Base-by-base conservation (phyloP, 1,140 invertebrate species). In the Propsilocerus akamusi region DNA sequence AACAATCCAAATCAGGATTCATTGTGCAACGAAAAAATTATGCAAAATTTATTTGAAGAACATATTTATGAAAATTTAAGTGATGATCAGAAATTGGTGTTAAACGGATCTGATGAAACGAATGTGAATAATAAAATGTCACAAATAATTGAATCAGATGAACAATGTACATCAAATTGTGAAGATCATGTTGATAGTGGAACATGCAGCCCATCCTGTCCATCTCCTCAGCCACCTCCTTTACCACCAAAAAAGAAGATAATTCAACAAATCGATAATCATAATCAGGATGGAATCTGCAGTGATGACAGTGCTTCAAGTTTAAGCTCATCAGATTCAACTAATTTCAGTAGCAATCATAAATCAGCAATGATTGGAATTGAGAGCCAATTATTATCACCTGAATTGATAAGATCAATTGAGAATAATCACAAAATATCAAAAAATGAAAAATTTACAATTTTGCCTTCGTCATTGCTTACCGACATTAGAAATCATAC, bases 161-260 rank as follows among this genome's bases (percentile, higher is more conserved):
- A 3, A 8, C 2, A 30, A 30, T 30, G 14, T 5, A 20, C 3
- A 41, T 41, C n/a, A 30, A 76, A 74, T 56, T 8, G 12, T n/a
- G 72, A 70, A 51, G 83, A 85, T 52, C 84, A 81, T 0, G 55
- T 85, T 51, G 84, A 87, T 66, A 86, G 83, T 49, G 84, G 83
- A 14, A 86, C 83, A 7, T 83, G 83, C 64, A 86, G 81, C 58
- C 28, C 14, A 11, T 50, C 2, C 3, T 49, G 34, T 23, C 4
- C 34, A 14, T 28, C 47, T 3, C 14, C 34, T n/a, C 81, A 80
- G 8, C 78, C 80, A 32, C 78, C 80, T 25, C 77, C 77, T n/a
- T 57, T 78, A 25, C 75, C 74, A 72, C 58, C 59, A 68, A 30
- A 70, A 64, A 55, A 66, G 65, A 26, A 58, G 53, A 46, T 64